A percentile compares a stretch with the other conserved stretches of the same genome.
phyloP scores from a whole-genome alignment of 1,140 invertebrate species.

The Dolichoris vasculosae region DNA sequence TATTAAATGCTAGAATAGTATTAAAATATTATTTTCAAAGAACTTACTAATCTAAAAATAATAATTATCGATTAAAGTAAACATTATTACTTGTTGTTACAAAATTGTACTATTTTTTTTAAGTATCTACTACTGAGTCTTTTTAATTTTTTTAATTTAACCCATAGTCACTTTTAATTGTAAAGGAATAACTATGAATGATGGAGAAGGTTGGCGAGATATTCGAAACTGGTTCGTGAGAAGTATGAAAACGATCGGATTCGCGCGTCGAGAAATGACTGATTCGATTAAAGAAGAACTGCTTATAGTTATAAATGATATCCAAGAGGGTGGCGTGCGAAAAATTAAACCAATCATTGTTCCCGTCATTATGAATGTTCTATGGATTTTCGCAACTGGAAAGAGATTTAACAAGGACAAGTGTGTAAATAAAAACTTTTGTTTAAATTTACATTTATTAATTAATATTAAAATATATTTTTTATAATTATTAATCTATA shows the following conservation, averaged over 20 bases:
- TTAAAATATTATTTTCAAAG: no score
- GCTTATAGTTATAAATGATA: conserved; percentile 70
- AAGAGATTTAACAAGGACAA: conserved; percentile 70
- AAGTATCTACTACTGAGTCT: no score
- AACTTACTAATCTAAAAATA: conserved; percentile 49
- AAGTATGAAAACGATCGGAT: conserved; percentile 82
- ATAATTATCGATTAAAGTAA: background rate
- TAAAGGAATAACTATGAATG: conserved; percentile 83
- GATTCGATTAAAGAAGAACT: conserved; percentile 82
- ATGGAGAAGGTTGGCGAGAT: conserved; percentile 84
- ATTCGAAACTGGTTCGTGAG: conserved; percentile 84
- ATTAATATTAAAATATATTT: no score
- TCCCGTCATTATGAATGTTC: conserved; percentile 81
- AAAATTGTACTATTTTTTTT: no score
- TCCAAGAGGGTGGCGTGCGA: conserved; percentile 70
- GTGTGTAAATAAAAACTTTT: conserved; percentile 54
- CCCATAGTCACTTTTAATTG: background rate
- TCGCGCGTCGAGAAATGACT: conserved; percentile 84
- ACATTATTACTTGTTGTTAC: no score
- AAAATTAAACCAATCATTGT: conserved; percentile 72
- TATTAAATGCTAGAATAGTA: no score
- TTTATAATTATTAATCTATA: no score
- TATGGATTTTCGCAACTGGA: conserved; percentile 84
- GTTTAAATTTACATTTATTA: background rate
- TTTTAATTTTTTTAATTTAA: background rate